These are phyloP conservation scores for Micropoecilia bifurca DNA, from an alignment of 2,797 vertebrate genomes.

Conservation along the genomic window DNA sequence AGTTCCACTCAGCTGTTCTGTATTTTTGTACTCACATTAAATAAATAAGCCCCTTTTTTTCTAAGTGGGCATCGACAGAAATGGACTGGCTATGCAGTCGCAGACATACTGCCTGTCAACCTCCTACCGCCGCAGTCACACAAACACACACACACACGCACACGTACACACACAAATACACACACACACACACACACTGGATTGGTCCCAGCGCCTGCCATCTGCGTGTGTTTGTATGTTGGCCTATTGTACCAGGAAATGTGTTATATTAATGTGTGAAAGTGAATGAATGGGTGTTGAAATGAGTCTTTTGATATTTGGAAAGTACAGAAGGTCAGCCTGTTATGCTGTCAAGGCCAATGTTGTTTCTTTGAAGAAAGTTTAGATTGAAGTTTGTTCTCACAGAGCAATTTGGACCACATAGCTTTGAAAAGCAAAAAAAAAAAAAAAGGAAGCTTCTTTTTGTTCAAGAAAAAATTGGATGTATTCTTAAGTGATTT, in stretches of 20 bases:
- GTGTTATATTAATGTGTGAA: slow-evolving; percentile 83
- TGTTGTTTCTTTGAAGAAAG: slow-evolving; percentile 76
- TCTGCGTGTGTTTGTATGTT: slow-evolving; percentile 83
- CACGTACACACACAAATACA: slow-evolving; percentile 32
- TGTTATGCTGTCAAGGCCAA: slow-evolving; percentile 78
- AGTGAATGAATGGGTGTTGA: slow-evolving; percentile 81
- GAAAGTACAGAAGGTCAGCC: slow-evolving; percentile 82
- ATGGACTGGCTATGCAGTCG: slow-evolving; percentile 62
- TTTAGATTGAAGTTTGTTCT: slow-evolving; percentile 70
- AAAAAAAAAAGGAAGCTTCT: slow-evolving; percentile 11
- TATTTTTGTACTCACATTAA: slow-evolving; percentile 6
- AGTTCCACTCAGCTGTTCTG: background rate
- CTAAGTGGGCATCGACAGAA: slow-evolving; percentile 39
- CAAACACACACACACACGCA: slow-evolving; percentile 37
- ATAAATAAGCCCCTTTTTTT: slow-evolving; percentile 19
- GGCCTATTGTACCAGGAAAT: slow-evolving; percentile 82
- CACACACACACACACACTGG: slow-evolving; percentile 61
- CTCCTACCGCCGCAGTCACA: slow-evolving; percentile 67
- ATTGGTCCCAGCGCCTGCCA: slow-evolving; percentile 77
- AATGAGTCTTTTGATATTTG: slow-evolving; percentile 84
- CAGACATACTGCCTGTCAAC: slow-evolving; percentile 73
- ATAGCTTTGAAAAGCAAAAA: slow-evolving; percentile 35
- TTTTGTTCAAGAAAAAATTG: slow-evolving; percentile 23
- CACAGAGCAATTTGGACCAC: slow-evolving; percentile 57
- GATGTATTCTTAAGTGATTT: slow-evolving; percentile 30